A percentile compares a stretch with the other conserved stretches of the same genome.
Evolutionary conservation across 2,797 vertebrate species (phyloP).

Genomic region (Cuculus canorus): DNA sequence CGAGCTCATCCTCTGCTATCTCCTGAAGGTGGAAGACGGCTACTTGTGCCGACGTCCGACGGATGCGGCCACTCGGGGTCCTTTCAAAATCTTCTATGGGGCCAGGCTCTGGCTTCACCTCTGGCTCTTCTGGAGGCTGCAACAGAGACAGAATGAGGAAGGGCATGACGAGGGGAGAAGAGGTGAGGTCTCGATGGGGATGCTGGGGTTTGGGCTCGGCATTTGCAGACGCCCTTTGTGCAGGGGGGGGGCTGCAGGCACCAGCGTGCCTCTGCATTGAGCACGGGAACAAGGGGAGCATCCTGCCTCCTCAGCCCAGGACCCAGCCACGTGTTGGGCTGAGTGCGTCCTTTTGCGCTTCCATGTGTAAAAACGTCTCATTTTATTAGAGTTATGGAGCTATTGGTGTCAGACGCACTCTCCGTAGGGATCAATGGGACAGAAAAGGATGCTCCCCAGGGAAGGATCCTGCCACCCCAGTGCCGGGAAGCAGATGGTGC

Average conservation of each 20-base stretch:
- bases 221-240: background rate
- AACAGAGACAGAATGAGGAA: background rate
- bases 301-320: background rate
- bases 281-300: background rate
- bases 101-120: conserved; percentile 64
- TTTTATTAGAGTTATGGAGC: background rate
- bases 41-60: conserved; percentile 92
- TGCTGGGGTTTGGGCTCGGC: background rate
- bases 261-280: background rate
- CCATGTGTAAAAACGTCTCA: background rate
- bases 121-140: conserved; percentile 73
- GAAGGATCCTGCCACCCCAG: background rate
- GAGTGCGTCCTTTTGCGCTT: accelerated
- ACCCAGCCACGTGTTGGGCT: background rate
- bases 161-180: background rate
- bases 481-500: accelerated
- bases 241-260: background rate
- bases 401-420: background rate
- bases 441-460: conserved; percentile 22
- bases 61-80: conserved; percentile 93
- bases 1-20: conserved; percentile 93
- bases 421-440: conserved; percentile 18
- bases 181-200: accelerated
- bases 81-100: conserved; percentile 87
- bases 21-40: conserved; percentile 97